phyloP scores from a whole-genome alignment of 2,888 invertebrate species.

The Hymenopus coronatus region DNA sequence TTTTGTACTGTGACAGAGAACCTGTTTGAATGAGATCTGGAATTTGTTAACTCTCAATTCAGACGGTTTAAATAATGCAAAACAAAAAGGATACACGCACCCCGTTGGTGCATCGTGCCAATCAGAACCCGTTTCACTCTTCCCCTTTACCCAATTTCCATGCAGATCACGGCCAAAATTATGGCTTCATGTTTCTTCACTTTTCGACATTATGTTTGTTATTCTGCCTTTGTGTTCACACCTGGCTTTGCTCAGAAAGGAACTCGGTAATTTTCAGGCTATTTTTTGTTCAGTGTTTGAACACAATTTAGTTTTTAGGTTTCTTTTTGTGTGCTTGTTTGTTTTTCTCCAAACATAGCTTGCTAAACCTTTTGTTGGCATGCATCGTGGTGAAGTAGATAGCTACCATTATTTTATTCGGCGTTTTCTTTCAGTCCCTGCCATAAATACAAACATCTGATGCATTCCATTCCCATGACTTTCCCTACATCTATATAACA shows the following conservation, averaged over 20 bases:
- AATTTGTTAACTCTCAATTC: constrained; percentile 2
- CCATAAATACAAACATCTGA: too few species aligned
- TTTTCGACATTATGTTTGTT: not conserved
- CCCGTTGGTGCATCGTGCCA: not conserved
- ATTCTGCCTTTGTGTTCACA: not conserved
- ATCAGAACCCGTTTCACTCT: not conserved
- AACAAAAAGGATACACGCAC: not conserved
- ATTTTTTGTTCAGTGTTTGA: not conserved
- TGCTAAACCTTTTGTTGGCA: too few species aligned
- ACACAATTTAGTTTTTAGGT: not conserved
- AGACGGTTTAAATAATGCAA: not conserved
- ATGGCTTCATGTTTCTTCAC: not conserved
- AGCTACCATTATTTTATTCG: too few species aligned
- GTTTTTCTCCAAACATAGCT: too few species aligned
- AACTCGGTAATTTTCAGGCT: not conserved
- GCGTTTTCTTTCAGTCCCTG: too few species aligned
- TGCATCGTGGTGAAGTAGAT: too few species aligned
- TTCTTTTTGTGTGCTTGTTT: not conserved
- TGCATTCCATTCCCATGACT: too few species aligned
- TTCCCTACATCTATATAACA: too few species aligned
- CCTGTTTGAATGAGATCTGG: constrained; percentile 4
- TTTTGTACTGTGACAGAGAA: not conserved
- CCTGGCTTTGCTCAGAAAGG: not conserved
- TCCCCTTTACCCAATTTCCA: not conserved
- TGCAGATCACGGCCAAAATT: not conserved